These are phyloP conservation scores for Imbricaverruca yamaguchii DNA, from an alignment of 2,888 invertebrate species.

Conservation along the genomic window DNA sequence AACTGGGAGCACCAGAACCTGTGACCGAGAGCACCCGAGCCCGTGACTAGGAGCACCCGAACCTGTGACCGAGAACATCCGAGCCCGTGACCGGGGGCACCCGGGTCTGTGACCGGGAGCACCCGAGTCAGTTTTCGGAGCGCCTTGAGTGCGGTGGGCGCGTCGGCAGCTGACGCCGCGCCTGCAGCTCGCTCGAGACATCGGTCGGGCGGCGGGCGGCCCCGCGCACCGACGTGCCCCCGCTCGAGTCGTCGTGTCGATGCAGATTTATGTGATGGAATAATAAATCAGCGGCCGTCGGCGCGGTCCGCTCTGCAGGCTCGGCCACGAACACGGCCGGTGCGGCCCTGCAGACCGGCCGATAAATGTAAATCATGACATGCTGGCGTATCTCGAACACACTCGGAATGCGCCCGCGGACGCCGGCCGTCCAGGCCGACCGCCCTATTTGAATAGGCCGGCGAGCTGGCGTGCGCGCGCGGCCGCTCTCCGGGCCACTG, in stretches of 20 bases:
- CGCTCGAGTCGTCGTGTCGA: not conserved
- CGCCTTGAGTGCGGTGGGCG: too few relatives aligned
- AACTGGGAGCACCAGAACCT: too few relatives aligned
- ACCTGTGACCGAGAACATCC: too few relatives aligned
- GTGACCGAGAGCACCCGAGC: too few relatives aligned
- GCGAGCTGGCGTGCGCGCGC: not conserved
- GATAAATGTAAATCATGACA: not conserved
- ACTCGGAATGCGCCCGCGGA: not conserved
- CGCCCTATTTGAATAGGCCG: not conserved
- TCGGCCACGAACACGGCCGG: not conserved
- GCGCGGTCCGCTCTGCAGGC: not conserved
- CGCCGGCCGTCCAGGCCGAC: not conserved
- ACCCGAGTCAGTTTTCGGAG: too few relatives aligned
- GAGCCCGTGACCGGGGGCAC: too few relatives aligned
- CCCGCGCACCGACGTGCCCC: too few relatives aligned
- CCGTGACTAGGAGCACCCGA: too few relatives aligned
- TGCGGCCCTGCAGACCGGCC: not conserved
- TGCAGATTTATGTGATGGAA: slow-evolving; percentile 1
- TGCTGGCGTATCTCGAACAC: not conserved
- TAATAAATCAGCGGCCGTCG: not conserved
- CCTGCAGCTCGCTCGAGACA: too few relatives aligned
- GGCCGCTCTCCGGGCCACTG: not conserved
- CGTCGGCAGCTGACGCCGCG: too few relatives aligned
- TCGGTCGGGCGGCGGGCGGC: too few relatives aligned
- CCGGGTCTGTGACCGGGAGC: too few relatives aligned